Evolutionary conservation across 2,113 vertebrate genomes (phyloP).

Genomic region (Urocolius indicus): DNA sequence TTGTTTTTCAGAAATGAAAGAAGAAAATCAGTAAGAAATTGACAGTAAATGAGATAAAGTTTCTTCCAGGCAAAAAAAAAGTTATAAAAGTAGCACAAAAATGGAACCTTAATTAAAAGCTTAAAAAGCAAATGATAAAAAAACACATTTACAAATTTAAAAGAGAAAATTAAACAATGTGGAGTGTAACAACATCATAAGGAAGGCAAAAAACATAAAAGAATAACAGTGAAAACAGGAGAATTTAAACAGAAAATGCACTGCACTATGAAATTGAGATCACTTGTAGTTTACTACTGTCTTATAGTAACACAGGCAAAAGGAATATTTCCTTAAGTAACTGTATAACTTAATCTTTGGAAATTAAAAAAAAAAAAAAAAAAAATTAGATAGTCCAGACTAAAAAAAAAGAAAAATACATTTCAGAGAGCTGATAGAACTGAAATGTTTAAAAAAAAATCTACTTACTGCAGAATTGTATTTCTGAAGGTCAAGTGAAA

Average conservation of each 20-base stretch:
- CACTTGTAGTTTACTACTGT: neutral
- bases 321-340: neutral
- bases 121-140: neutral
- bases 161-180: neutral
- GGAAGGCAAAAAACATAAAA: neutral
- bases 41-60: neutral
- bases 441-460: neutral
- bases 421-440: neutral
- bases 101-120: neutral
- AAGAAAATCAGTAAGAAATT: neutral
- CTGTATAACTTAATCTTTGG: neutral
- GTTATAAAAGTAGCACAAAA: neutral
- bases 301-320: neutral
- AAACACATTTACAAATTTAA: neutral
- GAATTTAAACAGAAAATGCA: neutral
- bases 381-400: neutral
- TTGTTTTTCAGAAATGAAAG: neutral
- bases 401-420: neutral
- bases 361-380: neutral
- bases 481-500: neutral
- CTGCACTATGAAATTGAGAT: neutral
- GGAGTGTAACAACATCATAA: neutral
- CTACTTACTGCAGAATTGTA: neutral
- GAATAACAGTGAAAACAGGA: neutral
- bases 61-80: neutral